A percentile compares a stretch with the other conserved stretches of the same genome.
These are phyloP conservation scores for Trimorus sp. DNA, from an alignment of 2,888 invertebrate species.

Conservation along the genomic window DNA sequence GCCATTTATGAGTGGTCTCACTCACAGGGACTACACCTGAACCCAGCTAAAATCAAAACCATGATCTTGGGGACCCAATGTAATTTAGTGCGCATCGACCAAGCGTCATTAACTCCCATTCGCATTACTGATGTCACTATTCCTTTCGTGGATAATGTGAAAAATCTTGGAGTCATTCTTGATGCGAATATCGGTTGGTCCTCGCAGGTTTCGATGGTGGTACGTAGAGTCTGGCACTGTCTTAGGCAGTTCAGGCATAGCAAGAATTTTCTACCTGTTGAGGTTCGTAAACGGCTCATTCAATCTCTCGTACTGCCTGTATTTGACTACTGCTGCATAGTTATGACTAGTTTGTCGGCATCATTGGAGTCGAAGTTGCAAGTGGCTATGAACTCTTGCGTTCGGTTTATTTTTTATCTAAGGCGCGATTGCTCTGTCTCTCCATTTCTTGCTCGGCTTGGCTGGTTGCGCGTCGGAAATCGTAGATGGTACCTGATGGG, in stretches of 20 bases:
- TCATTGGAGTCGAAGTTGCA: neutral
- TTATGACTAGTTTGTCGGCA: neutral
- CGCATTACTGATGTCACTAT: neutral
- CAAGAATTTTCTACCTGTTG: neutral
- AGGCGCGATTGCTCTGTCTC: neutral
- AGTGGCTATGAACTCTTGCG: neutral
- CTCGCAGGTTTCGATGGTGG: neutral
- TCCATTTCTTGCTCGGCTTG: neutral
- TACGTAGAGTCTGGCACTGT: neutral
- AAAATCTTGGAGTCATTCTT: conserved; percentile 6
- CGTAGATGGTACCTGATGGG: neutral
- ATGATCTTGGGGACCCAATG: neutral
- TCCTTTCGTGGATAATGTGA: neutral
- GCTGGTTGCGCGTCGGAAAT: neutral
- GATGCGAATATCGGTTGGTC: neutral
- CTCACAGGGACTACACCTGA: neutral
- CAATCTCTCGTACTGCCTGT: neutral
- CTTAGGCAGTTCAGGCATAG: neutral
- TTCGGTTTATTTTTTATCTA: conserved; percentile 12
- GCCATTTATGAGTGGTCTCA: no score
- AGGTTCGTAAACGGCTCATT: neutral
- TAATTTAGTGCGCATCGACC: neutral
- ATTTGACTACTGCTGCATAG: neutral
- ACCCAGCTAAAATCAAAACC: neutral
- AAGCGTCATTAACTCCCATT: neutral